phyloP scores from a whole-genome alignment of 2,797 vertebrate genomes.

The Manis pentadactyla region DNA sequence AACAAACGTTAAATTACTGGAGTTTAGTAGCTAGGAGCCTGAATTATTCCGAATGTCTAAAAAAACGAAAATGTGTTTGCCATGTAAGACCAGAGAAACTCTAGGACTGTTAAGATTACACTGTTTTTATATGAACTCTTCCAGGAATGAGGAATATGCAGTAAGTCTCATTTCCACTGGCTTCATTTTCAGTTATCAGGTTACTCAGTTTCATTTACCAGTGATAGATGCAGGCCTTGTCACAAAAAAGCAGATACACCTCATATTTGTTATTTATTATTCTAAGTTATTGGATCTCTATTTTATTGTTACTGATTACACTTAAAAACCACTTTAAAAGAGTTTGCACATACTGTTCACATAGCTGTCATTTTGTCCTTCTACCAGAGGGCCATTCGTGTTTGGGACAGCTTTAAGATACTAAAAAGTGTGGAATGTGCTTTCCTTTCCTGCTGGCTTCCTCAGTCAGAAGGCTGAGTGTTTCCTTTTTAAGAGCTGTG shows the following conservation, averaged over 20 bases:
- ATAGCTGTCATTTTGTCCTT: too few species aligned
- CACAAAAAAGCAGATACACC: too few species aligned
- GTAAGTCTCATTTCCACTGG: not conserved
- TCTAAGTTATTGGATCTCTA: too few species aligned
- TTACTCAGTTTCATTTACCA: constrained; percentile 29
- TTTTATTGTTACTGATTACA: too few species aligned
- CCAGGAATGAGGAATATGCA: not conserved
- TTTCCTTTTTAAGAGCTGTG: constrained; percentile 16
- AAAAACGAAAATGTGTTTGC: not conserved
- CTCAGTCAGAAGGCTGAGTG: not conserved
- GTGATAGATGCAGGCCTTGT: not conserved
- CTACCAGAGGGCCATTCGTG: too few species aligned
- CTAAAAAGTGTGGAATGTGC: too few species aligned
- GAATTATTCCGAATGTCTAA: not conserved
- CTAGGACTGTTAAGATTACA: not conserved
- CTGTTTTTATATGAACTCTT: not conserved
- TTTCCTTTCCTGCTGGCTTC: not conserved
- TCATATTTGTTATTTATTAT: too few species aligned
- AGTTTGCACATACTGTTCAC: too few species aligned
- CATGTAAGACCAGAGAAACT: not conserved
- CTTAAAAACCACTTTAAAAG: too few species aligned
- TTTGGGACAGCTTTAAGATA: too few species aligned
- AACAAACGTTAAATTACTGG: not conserved
- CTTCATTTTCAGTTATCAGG: not conserved
- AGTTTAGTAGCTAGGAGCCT: not conserved